Evolutionary conservation across 2,888 invertebrate species (phyloP), one percentile per base, ranked within the genome.

Genomic region (Glyphotaelius pellucidus): DNA sequence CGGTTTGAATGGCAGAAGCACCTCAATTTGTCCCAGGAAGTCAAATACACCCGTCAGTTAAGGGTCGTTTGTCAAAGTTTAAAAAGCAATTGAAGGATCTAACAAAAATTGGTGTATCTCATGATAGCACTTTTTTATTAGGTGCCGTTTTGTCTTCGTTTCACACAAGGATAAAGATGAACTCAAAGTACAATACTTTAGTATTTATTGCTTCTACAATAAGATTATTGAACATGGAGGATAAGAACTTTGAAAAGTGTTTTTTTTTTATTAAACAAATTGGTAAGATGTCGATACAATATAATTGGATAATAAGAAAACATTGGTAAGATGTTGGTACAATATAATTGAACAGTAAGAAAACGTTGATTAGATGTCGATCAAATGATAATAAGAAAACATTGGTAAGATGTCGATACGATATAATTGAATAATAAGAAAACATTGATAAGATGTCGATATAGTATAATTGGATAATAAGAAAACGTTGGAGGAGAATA

Each of bases 1-100:
- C 83, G 83, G 83, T 83, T 83, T 83, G 83, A 83, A 38, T 83
- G 25, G 83, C 31, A 83, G 83, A 35, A 35, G 83, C 83, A 83
- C 83, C 83, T 83, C 83, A 83, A 83, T 83, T 38, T 83, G 35
- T 83, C 32, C 32, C 19, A 19, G 25, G 0, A 15, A 3, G 19
- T 83, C 35, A 35, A 35, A 83, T 35, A 5, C 7, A 32, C 2
- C 7, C 12, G 83, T 35, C 7, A 35, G 83, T 11, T 83, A 0
- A 35, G 3, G 83, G 12, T 25, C 15, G 35, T 83, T 32, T 35
- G 25, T 25, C 83, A 83, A 35, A 83, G 35, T 25, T n/a, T 9
- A 2, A 9, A n/a, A 67, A 67, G 67, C 9, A 67, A n/a, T n/a
- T 25, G 25, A 25, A 67, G 9, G 67, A n/a, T 67, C 25, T 67